Percentiles rank a stretch among this genome's conserved stretches.
These are phyloP conservation scores for Nycticebus coucang DNA, from an alignment of 2,113 vertebrate species.

Conservation along the genomic window DNA sequence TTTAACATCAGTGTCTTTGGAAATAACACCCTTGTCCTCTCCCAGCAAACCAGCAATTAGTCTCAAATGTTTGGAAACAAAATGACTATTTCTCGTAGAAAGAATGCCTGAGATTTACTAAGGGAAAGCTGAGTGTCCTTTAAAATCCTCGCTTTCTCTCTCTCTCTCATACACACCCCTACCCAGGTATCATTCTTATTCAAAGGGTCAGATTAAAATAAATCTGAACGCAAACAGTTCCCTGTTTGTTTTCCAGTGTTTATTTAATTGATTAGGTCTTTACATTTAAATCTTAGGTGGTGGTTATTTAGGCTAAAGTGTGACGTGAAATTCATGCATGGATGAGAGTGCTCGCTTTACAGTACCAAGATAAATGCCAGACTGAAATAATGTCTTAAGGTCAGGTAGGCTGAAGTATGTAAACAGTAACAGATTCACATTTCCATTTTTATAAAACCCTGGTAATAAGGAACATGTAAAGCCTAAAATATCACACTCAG, in stretches of 20 bases:
- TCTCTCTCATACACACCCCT: not conserved
- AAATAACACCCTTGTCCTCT: not conserved
- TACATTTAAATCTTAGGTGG: constrained; percentile 62
- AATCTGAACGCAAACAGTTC: constrained; percentile 65
- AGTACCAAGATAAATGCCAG: constrained; percentile 64
- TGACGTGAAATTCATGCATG: constrained; percentile 59
- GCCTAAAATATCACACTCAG: constrained; percentile 77
- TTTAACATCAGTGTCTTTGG: not conserved
- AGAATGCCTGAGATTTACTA: not conserved
- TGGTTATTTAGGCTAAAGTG: constrained; percentile 72
- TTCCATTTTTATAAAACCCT: constrained; percentile 69
- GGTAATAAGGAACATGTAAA: constrained; percentile 74
- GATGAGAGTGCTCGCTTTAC: constrained; percentile 67
- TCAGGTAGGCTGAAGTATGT: constrained; percentile 72
- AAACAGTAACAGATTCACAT: constrained; percentile 72
- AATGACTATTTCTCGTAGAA: constrained; percentile 28
- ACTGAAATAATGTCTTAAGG: constrained; percentile 52
- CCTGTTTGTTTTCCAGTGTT: constrained; percentile 76
- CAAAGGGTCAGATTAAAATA: constrained; percentile 38
- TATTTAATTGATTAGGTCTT: constrained; percentile 79
- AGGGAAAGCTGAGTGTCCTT: not conserved
- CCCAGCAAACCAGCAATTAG: constrained; percentile 19
- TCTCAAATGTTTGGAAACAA: constrained; percentile 52
- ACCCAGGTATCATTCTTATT: not conserved
- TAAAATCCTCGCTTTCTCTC: not conserved